Percentiles rank a stretch among this genome's conserved stretches.
These are phyloP conservation scores for Atherinosoma microstoma DNA, from an alignment of 2,797 vertebrate species.

Conservation along the genomic window DNA sequence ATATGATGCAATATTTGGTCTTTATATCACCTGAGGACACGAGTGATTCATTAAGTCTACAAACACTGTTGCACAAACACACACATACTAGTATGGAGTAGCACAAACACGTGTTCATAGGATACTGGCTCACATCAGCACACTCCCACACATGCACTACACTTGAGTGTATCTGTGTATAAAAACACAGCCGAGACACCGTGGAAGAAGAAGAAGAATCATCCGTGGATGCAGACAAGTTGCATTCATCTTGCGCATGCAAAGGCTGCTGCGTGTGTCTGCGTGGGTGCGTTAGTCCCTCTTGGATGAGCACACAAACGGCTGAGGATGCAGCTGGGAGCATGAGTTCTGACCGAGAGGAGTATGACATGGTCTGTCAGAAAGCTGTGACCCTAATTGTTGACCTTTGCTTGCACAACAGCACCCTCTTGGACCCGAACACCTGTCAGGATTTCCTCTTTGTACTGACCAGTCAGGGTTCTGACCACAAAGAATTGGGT, in stretches of 20 bases:
- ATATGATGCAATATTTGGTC: constrained; percentile 76
- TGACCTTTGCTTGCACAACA: constrained; percentile 87
- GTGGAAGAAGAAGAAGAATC: constrained; percentile 62
- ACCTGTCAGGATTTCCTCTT: constrained; percentile 86
- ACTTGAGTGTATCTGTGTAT: constrained; percentile 29
- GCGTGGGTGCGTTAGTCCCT: constrained; percentile 67
- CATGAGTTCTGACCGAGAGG: constrained; percentile 85
- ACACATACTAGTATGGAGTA: background rate
- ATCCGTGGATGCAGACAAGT: constrained; percentile 70
- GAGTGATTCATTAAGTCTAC: constrained; percentile 73
- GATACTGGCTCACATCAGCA: constrained; percentile 23
- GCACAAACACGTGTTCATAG: constrained; percentile 27
- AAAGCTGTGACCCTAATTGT: constrained; percentile 86
- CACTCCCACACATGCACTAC: constrained; percentile 19
- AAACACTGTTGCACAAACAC: constrained; percentile 37
- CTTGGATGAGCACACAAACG: constrained; percentile 75
- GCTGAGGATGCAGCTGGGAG: constrained; percentile 83
- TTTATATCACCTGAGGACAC: constrained; percentile 70
- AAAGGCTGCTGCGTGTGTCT: constrained; percentile 44
- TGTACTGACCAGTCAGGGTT: constrained; percentile 76
- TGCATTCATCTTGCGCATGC: constrained; percentile 69
- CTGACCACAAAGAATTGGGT: constrained; percentile 75
- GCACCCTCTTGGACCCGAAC: constrained; percentile 79
- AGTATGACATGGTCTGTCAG: constrained; percentile 88
- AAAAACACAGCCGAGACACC: constrained; percentile 54